phyloP scores from a whole-genome alignment of 2,113 vertebrate genomes.

The Pygoscelis antarcticus region DNA sequence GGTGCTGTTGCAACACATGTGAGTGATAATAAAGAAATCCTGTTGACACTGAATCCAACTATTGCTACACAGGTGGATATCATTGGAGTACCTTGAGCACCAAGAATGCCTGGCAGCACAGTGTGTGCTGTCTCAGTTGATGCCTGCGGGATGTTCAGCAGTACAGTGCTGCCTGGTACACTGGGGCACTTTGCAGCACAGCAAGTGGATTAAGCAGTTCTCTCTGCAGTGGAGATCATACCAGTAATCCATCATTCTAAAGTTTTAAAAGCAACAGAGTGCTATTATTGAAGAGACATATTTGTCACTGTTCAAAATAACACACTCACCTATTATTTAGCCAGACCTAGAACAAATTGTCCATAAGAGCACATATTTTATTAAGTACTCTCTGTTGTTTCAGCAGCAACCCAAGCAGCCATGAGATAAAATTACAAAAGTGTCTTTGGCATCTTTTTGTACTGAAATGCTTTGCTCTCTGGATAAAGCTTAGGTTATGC shows the following conservation, averaged over 20 bases:
- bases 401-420: background rate
- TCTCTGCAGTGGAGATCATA: background rate
- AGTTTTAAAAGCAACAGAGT: background rate
- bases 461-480: background rate
- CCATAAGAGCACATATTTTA: background rate
- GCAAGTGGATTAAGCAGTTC: background rate
- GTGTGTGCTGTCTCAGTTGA: background rate
- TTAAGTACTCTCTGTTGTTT: background rate
- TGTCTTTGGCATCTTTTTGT: background rate
- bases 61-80: background rate
- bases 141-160: background rate
- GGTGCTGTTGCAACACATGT: background rate
- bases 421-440: background rate
- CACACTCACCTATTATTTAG: background rate
- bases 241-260: background rate
- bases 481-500: background rate
- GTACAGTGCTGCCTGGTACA: background rate
- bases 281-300: background rate
- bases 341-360: background rate
- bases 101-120: background rate
- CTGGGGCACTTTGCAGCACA: background rate
- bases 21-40: background rate
- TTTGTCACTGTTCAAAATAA: background rate
- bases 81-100: background rate
- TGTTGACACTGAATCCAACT: background rate